A percentile compares a stretch with the other conserved stretches of the same genome.
Conservation (phyloP, 2,113 vertebrate species). For the Mobula birostris region DNA sequence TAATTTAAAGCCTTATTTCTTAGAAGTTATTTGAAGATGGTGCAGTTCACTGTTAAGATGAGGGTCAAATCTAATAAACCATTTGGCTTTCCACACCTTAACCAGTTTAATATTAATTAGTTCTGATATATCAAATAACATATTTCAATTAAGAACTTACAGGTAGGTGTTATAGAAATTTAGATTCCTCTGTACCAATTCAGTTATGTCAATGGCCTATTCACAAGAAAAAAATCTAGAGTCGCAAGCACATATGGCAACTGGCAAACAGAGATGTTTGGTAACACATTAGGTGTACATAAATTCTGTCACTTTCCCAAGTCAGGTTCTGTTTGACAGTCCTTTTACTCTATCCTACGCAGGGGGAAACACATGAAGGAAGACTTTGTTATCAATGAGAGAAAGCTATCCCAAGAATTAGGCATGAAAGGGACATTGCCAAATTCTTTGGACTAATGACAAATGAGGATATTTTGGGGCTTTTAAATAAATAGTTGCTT, state of each 20-base stretch:
- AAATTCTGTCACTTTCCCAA: neutral
- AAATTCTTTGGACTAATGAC: neutral
- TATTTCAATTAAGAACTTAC: neutral
- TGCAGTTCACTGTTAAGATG: neutral
- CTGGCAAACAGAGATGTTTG: neutral
- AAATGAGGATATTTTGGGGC: neutral
- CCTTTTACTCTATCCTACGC: neutral
- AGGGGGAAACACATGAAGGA: neutral
- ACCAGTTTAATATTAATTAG: too few relatives aligned
- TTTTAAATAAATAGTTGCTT: neutral
- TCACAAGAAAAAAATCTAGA: too few relatives aligned
- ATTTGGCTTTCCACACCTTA: neutral
- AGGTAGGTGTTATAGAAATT: neutral
- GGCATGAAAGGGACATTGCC: neutral
- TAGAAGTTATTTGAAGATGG: neutral
- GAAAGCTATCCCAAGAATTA: neutral
- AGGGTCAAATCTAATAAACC: neutral
- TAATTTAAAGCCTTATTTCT: neutral
- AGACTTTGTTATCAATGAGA: neutral
- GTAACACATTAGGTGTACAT: neutral
- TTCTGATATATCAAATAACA: neutral
- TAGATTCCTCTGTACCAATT: neutral
- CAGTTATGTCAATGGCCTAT: neutral
- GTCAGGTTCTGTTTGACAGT: neutral
- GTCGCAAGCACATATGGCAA: neutral